Percentiles rank a stretch among this genome's conserved stretches.
These are phyloP conservation scores for Molothrus ater DNA, from an alignment of 2,797 vertebrate genomes.

Conservation along the genomic window DNA sequence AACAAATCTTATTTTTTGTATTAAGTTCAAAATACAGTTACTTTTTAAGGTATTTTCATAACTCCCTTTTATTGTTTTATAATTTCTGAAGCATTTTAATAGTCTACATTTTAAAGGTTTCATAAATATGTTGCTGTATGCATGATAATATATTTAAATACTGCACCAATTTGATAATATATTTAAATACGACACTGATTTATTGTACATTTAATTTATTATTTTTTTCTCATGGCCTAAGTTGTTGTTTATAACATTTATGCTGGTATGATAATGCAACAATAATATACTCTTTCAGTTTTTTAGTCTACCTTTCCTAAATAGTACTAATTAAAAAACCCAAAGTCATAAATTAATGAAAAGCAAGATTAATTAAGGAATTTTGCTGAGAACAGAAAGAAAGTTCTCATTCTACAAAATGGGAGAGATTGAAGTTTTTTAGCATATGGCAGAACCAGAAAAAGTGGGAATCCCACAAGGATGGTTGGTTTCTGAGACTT, in stretches of 20 bases:
- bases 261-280: background rate
- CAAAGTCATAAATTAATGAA: background rate
- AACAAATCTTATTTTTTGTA: background rate
- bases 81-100: background rate
- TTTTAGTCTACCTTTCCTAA: background rate
- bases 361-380: background rate
- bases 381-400: background rate
- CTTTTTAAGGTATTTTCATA: background rate
- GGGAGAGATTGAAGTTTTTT: background rate
- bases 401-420: background rate
- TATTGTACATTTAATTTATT: background rate
- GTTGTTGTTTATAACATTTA: background rate
- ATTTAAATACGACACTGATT: background rate
- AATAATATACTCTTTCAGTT: background rate
- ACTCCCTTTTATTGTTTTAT: background rate
- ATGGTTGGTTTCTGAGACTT: background rate
- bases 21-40: background rate
- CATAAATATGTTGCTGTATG: background rate
- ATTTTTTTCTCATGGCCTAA: background rate
- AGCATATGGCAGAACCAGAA: background rate
- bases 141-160: background rate
- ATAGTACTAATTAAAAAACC: fast-evolving
- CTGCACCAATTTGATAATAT: background rate
- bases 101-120: background rate
- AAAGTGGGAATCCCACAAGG: background rate